Percentiles rank a stretch among this genome's conserved stretches.
These are phyloP conservation scores for Nomada fabriciana DNA, from an alignment of 2,888 invertebrate genomes.

Conservation along the genomic window DNA sequence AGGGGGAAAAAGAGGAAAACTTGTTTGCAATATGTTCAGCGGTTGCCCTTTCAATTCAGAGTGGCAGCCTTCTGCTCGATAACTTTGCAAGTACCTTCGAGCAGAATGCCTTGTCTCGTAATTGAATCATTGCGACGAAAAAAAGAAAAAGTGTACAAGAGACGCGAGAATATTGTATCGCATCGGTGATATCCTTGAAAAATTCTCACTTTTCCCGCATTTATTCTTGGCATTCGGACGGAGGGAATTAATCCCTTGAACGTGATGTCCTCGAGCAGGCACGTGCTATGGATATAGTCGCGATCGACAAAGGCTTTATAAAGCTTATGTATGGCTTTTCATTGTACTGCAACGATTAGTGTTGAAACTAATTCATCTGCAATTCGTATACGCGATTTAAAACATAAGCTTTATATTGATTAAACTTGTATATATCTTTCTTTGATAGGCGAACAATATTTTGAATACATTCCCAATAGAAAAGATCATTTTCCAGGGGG, in stretches of 20 bases:
- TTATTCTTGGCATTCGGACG: slow-evolving; percentile 26
- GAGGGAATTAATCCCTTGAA: slow-evolving; percentile 41
- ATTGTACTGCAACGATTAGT: background rate
- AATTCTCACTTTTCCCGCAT: slow-evolving; percentile 28
- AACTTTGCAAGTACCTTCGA: slow-evolving; percentile 23
- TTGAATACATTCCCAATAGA: background rate
- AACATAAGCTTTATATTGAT: background rate
- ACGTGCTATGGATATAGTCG: slow-evolving; percentile 37
- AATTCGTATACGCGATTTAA: background rate
- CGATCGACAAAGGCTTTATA: slow-evolving; percentile 19
- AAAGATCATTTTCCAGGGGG: background rate
- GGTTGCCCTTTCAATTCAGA: slow-evolving; percentile 10
- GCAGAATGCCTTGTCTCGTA: slow-evolving; percentile 42
- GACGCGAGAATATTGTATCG: background rate
- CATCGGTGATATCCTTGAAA: slow-evolving; percentile 27
- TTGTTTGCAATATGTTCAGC: background rate
- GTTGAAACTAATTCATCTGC: background rate
- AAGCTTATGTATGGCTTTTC: background rate
- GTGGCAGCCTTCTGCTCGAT: slow-evolving; percentile 37
- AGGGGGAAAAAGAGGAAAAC: background rate
- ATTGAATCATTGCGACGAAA: slow-evolving; percentile 52
- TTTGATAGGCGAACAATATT: background rate
- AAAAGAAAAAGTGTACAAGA: background rate
- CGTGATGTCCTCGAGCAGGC: slow-evolving; percentile 48
- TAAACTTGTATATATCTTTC: background rate